Conservation (phyloP, 2,888 invertebrate genomes). For the Mactromeris polynyma region DNA sequence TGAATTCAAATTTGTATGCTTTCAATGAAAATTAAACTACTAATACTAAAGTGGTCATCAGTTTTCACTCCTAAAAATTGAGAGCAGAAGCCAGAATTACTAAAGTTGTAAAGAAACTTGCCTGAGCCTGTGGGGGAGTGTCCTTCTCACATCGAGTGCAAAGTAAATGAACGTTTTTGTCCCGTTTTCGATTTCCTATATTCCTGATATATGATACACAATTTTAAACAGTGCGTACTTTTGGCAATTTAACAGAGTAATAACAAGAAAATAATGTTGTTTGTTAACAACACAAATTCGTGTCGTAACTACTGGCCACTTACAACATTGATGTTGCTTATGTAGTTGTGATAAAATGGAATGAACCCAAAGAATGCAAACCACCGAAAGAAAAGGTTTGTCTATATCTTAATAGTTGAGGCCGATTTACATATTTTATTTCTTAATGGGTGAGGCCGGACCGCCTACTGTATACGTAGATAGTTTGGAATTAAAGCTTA, state of each 20-base stretch:
- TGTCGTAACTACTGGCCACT: background rate
- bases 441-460: too few species aligned
- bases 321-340: background rate
- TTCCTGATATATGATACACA: background rate
- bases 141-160: background rate
- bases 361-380: background rate
- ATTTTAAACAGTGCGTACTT: background rate
- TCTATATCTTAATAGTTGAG: too few species aligned
- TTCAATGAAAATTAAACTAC: background rate
- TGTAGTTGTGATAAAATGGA: background rate
- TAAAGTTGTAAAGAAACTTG: background rate
- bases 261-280: background rate
- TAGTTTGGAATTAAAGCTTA: too few species aligned
- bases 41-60: too few species aligned
- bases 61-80: background rate
- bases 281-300: constrained; percentile 8
- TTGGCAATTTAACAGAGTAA: background rate
- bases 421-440: too few species aligned
- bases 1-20: background rate
- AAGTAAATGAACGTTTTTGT: background rate
- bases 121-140: background rate
- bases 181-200: background rate
- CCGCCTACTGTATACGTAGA: too few species aligned
- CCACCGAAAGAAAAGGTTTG: background rate
- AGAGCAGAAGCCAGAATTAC: background rate